These are phyloP conservation scores for Ceuthmochares aereus DNA, from an alignment of 2,113 vertebrate genomes.

Conservation along the genomic window DNA sequence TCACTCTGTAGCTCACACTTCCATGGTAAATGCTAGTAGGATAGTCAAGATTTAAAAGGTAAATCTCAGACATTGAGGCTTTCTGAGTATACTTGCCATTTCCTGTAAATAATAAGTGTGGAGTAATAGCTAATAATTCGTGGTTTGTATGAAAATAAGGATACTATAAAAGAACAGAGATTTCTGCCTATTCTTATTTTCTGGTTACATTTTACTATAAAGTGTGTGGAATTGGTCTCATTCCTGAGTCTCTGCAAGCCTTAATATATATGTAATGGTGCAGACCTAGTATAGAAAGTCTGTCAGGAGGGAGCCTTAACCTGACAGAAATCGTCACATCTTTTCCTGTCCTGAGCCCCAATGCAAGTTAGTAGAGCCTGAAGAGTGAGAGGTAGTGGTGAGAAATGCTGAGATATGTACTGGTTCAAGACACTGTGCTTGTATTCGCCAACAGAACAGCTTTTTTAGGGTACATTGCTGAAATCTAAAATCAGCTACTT, in stretches of 20 bases:
- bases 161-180: background rate
- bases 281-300: background rate
- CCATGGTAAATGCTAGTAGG: background rate
- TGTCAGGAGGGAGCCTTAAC: background rate
- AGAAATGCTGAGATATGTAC: background rate
- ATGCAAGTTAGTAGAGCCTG: background rate
- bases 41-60: background rate
- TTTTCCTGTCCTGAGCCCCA: background rate
- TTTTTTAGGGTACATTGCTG: background rate
- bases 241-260: background rate
- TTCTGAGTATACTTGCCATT: background rate
- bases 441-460: background rate
- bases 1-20: background rate
- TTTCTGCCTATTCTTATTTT: background rate
- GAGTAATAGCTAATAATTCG: background rate
- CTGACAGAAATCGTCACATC: background rate
- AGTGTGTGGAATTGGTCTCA: background rate
- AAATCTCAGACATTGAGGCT: background rate
- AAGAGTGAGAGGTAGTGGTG: background rate
- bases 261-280: background rate
- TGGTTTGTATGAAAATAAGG: background rate
- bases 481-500: background rate
- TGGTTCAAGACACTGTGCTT: background rate
- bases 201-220: background rate
- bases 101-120: background rate